phyloP scores from a whole-genome alignment of 2,797 vertebrate species.

The Chromobotia macracanthus region DNA sequence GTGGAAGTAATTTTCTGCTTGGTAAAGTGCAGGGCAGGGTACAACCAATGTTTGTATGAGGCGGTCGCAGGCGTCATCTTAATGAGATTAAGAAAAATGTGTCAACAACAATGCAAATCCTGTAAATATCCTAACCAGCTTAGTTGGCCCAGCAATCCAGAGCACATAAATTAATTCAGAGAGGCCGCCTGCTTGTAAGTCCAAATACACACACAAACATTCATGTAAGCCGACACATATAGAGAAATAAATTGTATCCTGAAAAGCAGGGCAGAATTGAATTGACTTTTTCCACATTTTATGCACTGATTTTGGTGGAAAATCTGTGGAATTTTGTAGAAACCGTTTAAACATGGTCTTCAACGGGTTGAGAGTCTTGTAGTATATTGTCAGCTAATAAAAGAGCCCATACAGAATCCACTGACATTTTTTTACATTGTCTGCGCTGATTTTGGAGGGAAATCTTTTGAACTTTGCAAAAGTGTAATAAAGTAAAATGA shows the following conservation, averaged over 20 bases:
- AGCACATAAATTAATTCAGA: neutral
- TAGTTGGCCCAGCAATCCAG: conserved; percentile 20
- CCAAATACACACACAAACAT: conserved; percentile 24
- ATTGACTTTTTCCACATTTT: neutral
- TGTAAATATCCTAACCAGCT: conserved; percentile 56
- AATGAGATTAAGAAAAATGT: conserved; percentile 61
- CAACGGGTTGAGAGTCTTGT: neutral
- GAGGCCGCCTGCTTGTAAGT: neutral
- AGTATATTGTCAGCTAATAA: neutral
- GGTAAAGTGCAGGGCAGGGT: conserved; percentile 24
- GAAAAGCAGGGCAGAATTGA: neutral
- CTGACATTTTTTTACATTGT: neutral
- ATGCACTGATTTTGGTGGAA: neutral
- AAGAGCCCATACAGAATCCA: neutral
- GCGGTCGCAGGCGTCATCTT: conserved; percentile 36
- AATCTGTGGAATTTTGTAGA: neutral
- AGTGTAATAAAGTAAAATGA: neutral
- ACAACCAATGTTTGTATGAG: conserved; percentile 14
- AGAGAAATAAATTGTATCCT: neutral
- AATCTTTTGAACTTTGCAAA: neutral
- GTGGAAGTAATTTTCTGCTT: conserved; percentile 35
- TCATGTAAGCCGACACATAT: conserved; percentile 12
- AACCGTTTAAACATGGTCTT: neutral
- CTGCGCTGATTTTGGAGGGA: neutral
- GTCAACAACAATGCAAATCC: conserved; percentile 59